A percentile compares a stretch with the other conserved stretches of the same genome.
These are phyloP conservation scores for Notothenia coriiceps DNA, from an alignment of 2,113 vertebrate genomes.

Conservation along the genomic window DNA sequence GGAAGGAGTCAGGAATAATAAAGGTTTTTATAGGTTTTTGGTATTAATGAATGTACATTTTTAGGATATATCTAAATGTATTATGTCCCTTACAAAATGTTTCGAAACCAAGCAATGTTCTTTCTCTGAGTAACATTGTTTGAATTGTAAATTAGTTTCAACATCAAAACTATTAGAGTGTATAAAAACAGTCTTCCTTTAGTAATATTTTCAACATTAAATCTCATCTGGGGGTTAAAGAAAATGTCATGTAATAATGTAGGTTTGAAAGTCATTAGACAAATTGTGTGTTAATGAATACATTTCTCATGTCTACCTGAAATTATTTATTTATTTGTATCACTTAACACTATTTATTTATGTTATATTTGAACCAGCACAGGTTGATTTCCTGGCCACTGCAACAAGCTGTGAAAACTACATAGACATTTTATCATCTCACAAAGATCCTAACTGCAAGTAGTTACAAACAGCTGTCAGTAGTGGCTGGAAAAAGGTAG, in stretches of 20 bases:
- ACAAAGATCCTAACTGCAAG: too few species aligned
- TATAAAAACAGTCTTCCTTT: conserved; percentile 27
- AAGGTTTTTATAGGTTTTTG: too few species aligned
- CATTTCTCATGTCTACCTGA: not conserved
- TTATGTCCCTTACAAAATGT: not conserved
- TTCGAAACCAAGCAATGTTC: conserved; percentile 6
- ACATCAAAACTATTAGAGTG: conserved; percentile 33
- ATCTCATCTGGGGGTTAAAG: conserved; percentile 21
- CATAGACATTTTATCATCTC: not conserved
- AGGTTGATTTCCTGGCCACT: conserved; percentile 3
- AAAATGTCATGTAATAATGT: conserved; percentile 22
- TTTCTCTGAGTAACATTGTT: conserved; percentile 25
- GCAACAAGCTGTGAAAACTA: not conserved
- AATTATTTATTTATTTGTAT: too few species aligned
- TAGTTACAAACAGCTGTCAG: not conserved
- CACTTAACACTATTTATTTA: not conserved
- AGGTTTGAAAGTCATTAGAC: not conserved
- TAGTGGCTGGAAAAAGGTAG: not conserved
- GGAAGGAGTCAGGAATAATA: not conserved
- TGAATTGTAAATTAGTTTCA: conserved; percentile 45
- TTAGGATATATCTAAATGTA: not conserved
- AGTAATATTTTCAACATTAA: conserved; percentile 43
- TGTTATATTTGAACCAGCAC: not conserved
- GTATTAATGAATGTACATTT: not conserved
- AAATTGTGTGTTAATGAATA: conserved; percentile 6